A percentile compares a stretch with the other conserved stretches of the same genome.
These are phyloP conservation scores for Paraplagusia blochii DNA, from an alignment of 2,113 vertebrate species.

Conservation along the genomic window DNA sequence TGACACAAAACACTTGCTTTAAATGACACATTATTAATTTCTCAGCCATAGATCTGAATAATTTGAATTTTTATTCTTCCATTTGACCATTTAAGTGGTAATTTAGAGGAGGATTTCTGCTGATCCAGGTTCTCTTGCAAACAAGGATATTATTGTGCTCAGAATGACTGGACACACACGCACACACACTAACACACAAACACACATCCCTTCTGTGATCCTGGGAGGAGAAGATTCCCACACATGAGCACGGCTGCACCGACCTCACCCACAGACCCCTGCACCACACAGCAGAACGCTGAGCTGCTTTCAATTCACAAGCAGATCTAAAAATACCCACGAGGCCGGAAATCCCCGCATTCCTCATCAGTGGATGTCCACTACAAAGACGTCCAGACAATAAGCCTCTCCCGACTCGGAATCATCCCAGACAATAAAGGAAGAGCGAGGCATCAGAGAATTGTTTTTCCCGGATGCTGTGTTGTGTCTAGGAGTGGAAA, in stretches of 20 bases:
- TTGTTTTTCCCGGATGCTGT: conserved; percentile 68
- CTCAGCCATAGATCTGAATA: no score
- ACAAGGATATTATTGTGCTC: conserved; percentile 4
- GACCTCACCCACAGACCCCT: conserved; percentile 57
- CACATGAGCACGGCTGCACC: conserved; percentile 41
- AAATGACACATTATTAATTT: no score
- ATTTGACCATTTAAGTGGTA: background rate
- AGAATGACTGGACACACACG: background rate
- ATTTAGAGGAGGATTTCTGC: background rate
- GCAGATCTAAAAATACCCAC: conserved; percentile 73
- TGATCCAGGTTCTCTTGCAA: background rate
- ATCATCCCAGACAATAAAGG: conserved; percentile 77
- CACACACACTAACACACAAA: background rate
- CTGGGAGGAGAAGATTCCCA: conserved; percentile 54
- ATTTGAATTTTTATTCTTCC: no score
- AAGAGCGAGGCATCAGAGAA: conserved; percentile 69
- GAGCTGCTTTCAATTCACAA: conserved; percentile 64
- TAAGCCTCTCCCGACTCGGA: conserved; percentile 70
- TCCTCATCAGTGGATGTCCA: conserved; percentile 62
- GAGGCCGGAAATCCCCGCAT: conserved; percentile 71
- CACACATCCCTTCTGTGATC: conserved; percentile 30
- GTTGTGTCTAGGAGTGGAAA: conserved; percentile 79
- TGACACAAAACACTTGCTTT: no score
- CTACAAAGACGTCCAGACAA: conserved; percentile 77
- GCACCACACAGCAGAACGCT: conserved; percentile 50